Conservation (phyloP, 2,113 vertebrate genomes). For the Centrocercus urophasianus region DNA sequence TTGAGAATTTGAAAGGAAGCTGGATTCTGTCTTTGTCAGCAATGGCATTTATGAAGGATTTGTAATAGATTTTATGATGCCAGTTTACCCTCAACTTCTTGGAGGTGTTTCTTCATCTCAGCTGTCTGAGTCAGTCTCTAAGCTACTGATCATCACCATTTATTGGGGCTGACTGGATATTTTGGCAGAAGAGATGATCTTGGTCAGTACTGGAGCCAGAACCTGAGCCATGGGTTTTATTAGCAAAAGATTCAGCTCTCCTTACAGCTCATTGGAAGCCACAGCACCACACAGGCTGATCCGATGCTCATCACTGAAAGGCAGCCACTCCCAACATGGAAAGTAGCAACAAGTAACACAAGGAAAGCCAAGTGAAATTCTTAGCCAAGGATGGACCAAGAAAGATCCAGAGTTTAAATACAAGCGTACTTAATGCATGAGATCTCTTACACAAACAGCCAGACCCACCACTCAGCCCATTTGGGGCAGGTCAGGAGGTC, state of each 20-base stretch:
- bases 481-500: not conserved
- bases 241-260: not conserved
- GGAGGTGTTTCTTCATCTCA: slow-evolving; percentile 34
- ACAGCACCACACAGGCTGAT: not conserved
- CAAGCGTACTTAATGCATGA: accelerated
- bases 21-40: not conserved
- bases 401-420: not conserved
- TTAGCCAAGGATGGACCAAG: not conserved
- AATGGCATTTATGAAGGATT: not conserved
- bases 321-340: not conserved
- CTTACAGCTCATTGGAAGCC: not conserved
- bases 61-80: not conserved
- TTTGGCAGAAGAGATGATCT: not conserved
- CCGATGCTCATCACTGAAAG: not conserved
- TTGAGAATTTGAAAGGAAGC: not conserved
- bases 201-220: not conserved
- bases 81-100: not conserved
- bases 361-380: not conserved
- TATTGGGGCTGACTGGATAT: not conserved
- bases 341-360: not conserved
- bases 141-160: not conserved
- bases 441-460: not conserved
- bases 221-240: not conserved
- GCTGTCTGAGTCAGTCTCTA: not conserved
- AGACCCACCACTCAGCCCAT: not conserved